Evolutionary conservation across 2,888 invertebrate genomes (phyloP), one percentile per base, ranked within the genome.

Genomic region (Nemoura dubitans): DNA sequence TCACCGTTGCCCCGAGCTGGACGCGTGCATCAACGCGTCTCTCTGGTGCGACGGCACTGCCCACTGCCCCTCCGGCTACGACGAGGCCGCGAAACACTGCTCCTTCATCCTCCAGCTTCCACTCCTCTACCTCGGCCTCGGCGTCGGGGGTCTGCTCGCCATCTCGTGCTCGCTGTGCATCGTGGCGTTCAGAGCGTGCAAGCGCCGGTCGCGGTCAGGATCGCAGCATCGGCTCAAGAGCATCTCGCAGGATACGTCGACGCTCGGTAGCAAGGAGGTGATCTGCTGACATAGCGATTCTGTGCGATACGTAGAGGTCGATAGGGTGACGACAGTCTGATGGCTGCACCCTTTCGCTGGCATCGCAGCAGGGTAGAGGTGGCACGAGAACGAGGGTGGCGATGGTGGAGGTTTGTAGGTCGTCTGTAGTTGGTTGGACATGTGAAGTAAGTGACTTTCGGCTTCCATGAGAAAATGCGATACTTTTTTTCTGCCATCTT

Each of bases 201-300:
- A 84, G 83, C 86, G 87, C 14, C 84, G 85, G n/a, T 76, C 85
- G 76, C 76, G 83, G 27, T 26, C 83, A 78, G 26, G 82, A 28
- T 83, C 86, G 26, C 84, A 84, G 21, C 84, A 76, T 21, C 84
- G 84, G 59, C 84, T 84, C 76, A 84, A 84, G 84, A 59, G 76
- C 27, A 26, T 84, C 27, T 84, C 84, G 76, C 84, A 84, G 27
- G 84, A 84, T 59, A 84, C 84, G 29, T 84, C 84, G 76, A 84
- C 84, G n/a, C 84, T 85, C 27, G 85, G 87, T 59, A 86, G 86
- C 30, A 97, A 97, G 92, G 97, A 96, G 92, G 96, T 97, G 93
- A 96, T 97, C 94, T 97, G 97, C 97, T 97, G 97, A 97, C 97
- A 96, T 94, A 96, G 95, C 95, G 97, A 97, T 94, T 97, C 97